These are phyloP conservation scores for Yoshiicerus persimilis DNA, from an alignment of 1,140 invertebrate genomes.

Conservation along the genomic window DNA sequence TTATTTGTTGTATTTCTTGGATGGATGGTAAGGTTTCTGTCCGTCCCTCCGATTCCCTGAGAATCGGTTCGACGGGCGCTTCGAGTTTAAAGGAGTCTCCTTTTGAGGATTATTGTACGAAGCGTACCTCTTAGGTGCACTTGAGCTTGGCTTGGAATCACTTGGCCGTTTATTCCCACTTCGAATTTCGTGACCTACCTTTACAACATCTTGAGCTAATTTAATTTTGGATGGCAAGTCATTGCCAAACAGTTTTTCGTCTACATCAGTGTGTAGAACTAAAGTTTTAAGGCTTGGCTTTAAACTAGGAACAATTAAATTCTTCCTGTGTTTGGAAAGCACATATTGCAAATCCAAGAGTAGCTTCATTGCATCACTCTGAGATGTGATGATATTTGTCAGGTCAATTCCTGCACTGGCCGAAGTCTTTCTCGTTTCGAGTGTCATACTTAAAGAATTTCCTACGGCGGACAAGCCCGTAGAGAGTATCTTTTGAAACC, in stretches of 20 bases:
- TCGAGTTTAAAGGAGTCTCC: neutral
- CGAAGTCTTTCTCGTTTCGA: neutral
- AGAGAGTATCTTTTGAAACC: neutral
- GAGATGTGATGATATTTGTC: neutral
- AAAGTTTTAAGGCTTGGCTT: neutral
- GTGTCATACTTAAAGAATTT: neutral
- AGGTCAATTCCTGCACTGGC: neutral
- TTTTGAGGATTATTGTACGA: too few relatives aligned
- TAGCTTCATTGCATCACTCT: neutral
- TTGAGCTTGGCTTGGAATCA: neutral
- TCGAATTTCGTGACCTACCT: neutral
- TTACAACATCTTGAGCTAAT: neutral
- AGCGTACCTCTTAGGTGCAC: neutral
- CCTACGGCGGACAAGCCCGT: neutral
- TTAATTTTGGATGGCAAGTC: neutral
- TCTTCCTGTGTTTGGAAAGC: neutral
- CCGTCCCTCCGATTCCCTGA: neutral
- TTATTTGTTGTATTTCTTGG: neutral
- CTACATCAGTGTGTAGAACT: neutral
- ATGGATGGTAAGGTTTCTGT: neutral
- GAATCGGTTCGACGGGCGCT: neutral
- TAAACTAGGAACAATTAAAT: neutral
- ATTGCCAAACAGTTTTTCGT: neutral
- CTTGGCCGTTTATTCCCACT: neutral
- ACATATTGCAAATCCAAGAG: neutral